phyloP scores from a whole-genome alignment of 2,888 invertebrate genomes.

The Drosophila dives region DNA sequence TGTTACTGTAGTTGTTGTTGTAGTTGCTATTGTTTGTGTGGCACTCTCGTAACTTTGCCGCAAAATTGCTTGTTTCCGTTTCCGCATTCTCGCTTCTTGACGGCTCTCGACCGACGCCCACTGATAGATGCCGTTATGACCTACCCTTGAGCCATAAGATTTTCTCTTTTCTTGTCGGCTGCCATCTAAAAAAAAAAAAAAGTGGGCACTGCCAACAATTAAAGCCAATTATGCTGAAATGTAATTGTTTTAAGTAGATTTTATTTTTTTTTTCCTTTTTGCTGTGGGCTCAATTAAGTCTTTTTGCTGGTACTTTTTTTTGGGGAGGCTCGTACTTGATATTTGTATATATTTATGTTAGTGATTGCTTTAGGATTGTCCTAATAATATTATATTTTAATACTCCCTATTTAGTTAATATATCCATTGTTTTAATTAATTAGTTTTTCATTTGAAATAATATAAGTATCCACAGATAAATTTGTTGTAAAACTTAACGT shows the following conservation, averaged over 20 bases:
- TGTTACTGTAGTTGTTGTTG: constrained; percentile 26
- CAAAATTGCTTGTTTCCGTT: constrained; percentile 84
- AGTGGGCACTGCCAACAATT: constrained; percentile 74
- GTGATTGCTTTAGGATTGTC: background rate
- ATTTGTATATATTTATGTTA: background rate
- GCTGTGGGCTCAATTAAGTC: constrained; percentile 30
- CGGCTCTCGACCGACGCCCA: constrained; percentile 58
- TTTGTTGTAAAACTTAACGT: background rate
- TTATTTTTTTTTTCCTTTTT: constrained; percentile 31
- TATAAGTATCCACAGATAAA: background rate
- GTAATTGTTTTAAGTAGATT: constrained; percentile 82
- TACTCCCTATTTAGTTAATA: background rate
- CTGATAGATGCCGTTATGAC: constrained; percentile 82
- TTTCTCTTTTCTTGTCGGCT: constrained; percentile 56
- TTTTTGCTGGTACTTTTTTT: constrained; percentile 6
- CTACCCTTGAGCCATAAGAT: constrained; percentile 70
- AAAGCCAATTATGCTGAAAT: constrained; percentile 83
- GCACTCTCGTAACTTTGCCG: constrained; percentile 80
- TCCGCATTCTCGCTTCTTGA: constrained; percentile 68
- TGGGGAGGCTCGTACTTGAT: constrained; percentile 12
- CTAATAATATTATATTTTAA: background rate
- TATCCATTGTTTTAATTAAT: background rate
- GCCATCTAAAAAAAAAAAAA: constrained; percentile 25
- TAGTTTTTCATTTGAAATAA: background rate
- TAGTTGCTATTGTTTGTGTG: constrained; percentile 59